A percentile compares a stretch with the other conserved stretches of the same genome.
Evolutionary conservation across 2,888 invertebrate species (phyloP).

Genomic region (Leptinotarsa rubiginosa): DNA sequence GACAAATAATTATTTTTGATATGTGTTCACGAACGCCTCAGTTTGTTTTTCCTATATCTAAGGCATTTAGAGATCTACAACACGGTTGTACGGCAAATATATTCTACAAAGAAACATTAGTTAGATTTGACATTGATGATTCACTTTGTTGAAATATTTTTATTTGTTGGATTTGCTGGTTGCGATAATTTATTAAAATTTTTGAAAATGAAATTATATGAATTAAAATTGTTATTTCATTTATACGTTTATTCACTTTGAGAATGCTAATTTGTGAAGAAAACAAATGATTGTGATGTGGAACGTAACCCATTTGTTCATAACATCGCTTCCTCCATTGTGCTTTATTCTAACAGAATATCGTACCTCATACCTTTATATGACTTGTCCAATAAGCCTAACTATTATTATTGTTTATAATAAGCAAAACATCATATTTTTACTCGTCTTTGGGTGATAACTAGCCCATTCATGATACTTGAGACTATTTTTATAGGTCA

Average conservation of each 20-base stretch:
- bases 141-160: constrained; percentile 1
- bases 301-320: too few species aligned
- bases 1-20: constrained; percentile 1
- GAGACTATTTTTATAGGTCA: too few species aligned
- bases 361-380: too few species aligned
- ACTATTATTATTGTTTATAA: too few species aligned
- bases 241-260: background rate
- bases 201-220: background rate
- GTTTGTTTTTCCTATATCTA: background rate
- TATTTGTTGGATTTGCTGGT: background rate
- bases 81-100: background rate
- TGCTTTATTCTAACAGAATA: too few species aligned
- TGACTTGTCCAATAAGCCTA: too few species aligned
- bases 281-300: too few species aligned
- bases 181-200: background rate
- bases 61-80: background rate
- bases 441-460: too few species aligned
- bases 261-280: too few species aligned
- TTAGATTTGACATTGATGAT: background rate
- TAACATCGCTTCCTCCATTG: too few species aligned
- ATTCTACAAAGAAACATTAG: background rate
- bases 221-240: background rate
- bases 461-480: too few species aligned
- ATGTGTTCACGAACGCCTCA: background rate
- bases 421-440: too few species aligned